Evolutionary conservation across 2,113 vertebrate species (phyloP), one percentile per base, ranked within the genome.

Genomic region (Dasyprocta punctata): DNA sequence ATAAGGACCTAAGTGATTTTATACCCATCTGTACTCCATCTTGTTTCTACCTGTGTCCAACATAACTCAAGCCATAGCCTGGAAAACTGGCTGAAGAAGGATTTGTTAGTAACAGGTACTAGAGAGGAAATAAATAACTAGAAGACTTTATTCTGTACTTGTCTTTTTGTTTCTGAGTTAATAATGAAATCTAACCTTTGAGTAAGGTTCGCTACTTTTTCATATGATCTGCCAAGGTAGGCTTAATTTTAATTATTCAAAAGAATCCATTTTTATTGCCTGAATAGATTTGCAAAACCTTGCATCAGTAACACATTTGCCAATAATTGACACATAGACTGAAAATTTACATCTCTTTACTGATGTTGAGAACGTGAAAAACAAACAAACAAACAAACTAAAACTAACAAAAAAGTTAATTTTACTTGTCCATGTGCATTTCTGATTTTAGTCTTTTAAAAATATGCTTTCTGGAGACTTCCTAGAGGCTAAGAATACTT

Each of bases 161-260:
- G 94, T 44, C 19, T 58, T 92, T 94, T 94, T 97, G 30, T 89
- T 89, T n/a, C n/a, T 89, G 54, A 28, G 86, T 94, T 92, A 80
- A 80, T 86, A 54, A 49, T 89, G 61, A 2, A 7, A 83, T 89
- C 58, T 95, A 60, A 83, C 11, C 65, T 89, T 86, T 86, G 36
- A 86, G 77, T 28, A 58, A 84, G 22, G 19, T 36, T 33, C 86
- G 24, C 7, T 85, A 13, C 58, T 89, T 89, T 92, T 69, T 78
- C 5, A 22, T 73, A 56, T 61, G n/a, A 94, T 94, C 97, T 96
- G 80, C 33, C 49, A 95, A 2, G 30, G 14, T 47, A 71, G 13
- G 86, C 3, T 94, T 94, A 82, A 56, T n/a, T n/a, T 89, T 92
- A 69, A 80, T 86, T 94, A 71, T 87, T 17, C 89, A 60, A 82